Conservation (phyloP, 1,140 invertebrate genomes). For the Vanessa atalanta region DNA sequence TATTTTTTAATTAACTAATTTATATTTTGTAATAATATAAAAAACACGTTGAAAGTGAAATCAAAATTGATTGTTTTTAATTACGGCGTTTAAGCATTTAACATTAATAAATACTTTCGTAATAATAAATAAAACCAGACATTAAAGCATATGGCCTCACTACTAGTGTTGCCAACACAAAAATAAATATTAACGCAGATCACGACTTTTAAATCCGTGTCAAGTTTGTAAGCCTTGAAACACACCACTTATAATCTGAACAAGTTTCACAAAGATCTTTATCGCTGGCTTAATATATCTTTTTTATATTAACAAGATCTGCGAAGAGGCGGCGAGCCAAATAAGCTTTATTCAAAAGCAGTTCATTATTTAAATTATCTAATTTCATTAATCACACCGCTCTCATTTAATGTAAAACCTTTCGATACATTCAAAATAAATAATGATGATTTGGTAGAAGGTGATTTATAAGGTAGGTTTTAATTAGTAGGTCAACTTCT, state of each 20-base stretch:
- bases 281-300: neutral
- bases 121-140: neutral
- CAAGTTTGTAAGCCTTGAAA: constrained; percentile 20
- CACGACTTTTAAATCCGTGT: constrained; percentile 24
- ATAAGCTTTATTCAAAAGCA: too few relatives aligned
- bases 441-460: too few relatives aligned
- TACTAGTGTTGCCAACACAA: constrained; percentile 1
- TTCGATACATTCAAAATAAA: too few relatives aligned
- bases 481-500: too few relatives aligned
- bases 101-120: neutral
- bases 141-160: neutral
- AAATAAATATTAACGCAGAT: constrained; percentile 12
- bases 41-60: too few relatives aligned
- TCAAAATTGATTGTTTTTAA: too few relatives aligned
- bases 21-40: too few relatives aligned
- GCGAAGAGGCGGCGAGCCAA: too few relatives aligned
- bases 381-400: neutral
- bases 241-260: constrained; percentile 16
- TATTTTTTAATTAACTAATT: too few relatives aligned
- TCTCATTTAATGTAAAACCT: neutral
- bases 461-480: too few relatives aligned
- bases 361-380: too few relatives aligned
- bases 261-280: constrained; percentile 24
- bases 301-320: constrained; percentile 15
- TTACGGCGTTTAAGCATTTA: neutral